Conservation (phyloP, 23 tunicate species). For the Styela plicata region DNA sequence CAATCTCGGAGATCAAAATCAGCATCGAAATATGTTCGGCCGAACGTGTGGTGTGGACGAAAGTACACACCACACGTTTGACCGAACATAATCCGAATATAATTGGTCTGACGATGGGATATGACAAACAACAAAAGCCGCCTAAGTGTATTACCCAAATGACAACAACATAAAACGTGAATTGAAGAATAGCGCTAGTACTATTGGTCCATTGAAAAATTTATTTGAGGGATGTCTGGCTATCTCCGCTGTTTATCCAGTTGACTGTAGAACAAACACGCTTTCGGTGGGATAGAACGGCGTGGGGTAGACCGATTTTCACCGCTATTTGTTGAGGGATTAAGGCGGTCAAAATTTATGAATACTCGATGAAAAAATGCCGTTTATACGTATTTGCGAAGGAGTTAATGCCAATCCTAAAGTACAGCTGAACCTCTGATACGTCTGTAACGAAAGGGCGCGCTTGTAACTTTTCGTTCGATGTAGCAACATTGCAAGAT, state of each 20-base stretch:
- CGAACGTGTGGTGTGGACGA: not conserved
- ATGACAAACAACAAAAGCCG: not conserved
- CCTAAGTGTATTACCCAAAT: not conserved
- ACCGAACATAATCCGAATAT: not conserved
- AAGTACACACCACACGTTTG: not conserved
- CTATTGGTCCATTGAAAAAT: constrained; percentile 10
- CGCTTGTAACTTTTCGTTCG: not conserved
- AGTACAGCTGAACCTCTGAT: not conserved
- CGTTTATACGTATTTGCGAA: not conserved
- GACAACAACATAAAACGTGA: not conserved
- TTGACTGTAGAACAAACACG: constrained; percentile 14
- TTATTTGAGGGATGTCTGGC: constrained; percentile 20
- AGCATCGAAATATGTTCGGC: not conserved
- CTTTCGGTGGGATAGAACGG: constrained; percentile 3
- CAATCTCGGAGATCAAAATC: not conserved
- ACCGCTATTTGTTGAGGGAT: not conserved
- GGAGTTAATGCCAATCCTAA: not conserved
- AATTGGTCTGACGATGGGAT: not conserved
- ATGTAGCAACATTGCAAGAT: not conserved
- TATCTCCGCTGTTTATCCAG: constrained; percentile 12
- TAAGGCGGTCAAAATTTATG: not conserved
- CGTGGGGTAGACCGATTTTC: not conserved
- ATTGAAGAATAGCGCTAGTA: not conserved
- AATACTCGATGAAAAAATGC: not conserved
- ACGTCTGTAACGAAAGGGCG: not conserved